These are phyloP conservation scores for Ammodytes marinus DNA, from an alignment of 2,113 vertebrate species.

Conservation along the genomic window DNA sequence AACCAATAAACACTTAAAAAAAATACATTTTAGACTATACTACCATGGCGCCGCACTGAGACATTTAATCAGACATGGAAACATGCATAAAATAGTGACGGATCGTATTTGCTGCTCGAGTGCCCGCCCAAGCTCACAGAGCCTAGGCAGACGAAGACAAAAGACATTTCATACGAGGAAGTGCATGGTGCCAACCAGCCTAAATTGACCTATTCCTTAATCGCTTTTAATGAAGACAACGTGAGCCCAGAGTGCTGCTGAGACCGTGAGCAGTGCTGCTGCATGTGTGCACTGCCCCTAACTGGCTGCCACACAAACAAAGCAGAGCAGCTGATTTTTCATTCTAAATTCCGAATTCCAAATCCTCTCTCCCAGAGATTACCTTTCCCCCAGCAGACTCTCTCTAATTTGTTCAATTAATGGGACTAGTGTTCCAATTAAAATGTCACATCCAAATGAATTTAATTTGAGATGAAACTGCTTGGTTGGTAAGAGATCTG, in stretches of 20 bases:
- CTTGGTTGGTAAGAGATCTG: slow-evolving; percentile 61
- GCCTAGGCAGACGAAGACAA: slow-evolving; percentile 62
- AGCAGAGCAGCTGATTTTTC: slow-evolving; percentile 67
- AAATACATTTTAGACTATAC: slow-evolving; percentile 38
- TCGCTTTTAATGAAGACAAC: slow-evolving; percentile 83
- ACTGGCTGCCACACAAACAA: slow-evolving; percentile 75
- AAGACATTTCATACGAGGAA: slow-evolving; percentile 61
- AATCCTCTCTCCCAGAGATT: slow-evolving; percentile 74
- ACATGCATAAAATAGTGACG: slow-evolving; percentile 65
- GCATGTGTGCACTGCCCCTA: slow-evolving; percentile 37
- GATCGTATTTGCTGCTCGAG: slow-evolving; percentile 73
- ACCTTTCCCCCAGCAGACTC: slow-evolving; percentile 79
- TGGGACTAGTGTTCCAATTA: slow-evolving; percentile 83
- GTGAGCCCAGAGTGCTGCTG: slow-evolving; percentile 69
- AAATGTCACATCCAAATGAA: slow-evolving; percentile 81
- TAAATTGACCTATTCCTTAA: slow-evolving; percentile 84
- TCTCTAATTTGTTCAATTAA: slow-evolving; percentile 83
- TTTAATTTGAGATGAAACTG: slow-evolving; percentile 77
- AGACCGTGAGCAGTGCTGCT: slow-evolving; percentile 51
- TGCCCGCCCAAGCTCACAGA: slow-evolving; percentile 50
- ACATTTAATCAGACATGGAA: slow-evolving; percentile 71
- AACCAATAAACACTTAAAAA: slow-evolving; percentile 35
- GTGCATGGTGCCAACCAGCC: slow-evolving; percentile 59
- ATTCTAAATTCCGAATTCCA: slow-evolving; percentile 76
- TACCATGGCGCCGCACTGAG: slow-evolving; percentile 48